phyloP scores from a whole-genome alignment of 2,888 invertebrate genomes.

The Digitonthophagus gazella region DNA sequence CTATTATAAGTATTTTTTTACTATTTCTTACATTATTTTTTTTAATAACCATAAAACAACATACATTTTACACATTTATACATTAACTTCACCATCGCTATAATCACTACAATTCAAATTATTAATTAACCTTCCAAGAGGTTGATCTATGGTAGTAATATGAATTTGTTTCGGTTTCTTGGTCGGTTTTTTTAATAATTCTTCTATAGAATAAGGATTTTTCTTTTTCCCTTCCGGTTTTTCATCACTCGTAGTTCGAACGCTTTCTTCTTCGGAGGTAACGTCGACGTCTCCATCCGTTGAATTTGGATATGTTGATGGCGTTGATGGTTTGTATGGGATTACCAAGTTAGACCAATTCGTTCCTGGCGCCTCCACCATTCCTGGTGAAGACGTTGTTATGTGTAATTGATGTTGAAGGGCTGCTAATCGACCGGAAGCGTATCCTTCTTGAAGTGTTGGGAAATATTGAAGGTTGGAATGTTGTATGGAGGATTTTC shows the following conservation, averaged over 20 bases:
- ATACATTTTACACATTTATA: not conserved
- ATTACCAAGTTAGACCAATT: conserved; percentile 60
- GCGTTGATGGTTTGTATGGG: conserved; percentile 53
- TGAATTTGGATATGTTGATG: conserved; percentile 37
- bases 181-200: conserved; percentile 77
- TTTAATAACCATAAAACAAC: not conserved
- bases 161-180: conserved; percentile 53
- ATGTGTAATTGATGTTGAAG: conserved; percentile 54
- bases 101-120: not conserved
- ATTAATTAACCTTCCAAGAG: conserved; percentile 34
- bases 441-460: conserved; percentile 42
- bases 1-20: not conserved
- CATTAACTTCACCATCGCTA: not conserved
- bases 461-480: conserved; percentile 40
- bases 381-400: conserved; percentile 50
- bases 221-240: conserved; percentile 57
- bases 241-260: conserved; percentile 33
- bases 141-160: conserved; percentile 32
- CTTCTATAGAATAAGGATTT: conserved; percentile 86
- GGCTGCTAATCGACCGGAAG: conserved; percentile 55
- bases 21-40: not conserved
- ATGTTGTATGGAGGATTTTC: conserved; percentile 37
- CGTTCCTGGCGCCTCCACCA: conserved; percentile 47
- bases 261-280: conserved; percentile 34
- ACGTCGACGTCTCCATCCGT: conserved; percentile 27